Conservation (phyloP, 2,888 invertebrate species). For the Ichneumoninae sp. region DNA sequence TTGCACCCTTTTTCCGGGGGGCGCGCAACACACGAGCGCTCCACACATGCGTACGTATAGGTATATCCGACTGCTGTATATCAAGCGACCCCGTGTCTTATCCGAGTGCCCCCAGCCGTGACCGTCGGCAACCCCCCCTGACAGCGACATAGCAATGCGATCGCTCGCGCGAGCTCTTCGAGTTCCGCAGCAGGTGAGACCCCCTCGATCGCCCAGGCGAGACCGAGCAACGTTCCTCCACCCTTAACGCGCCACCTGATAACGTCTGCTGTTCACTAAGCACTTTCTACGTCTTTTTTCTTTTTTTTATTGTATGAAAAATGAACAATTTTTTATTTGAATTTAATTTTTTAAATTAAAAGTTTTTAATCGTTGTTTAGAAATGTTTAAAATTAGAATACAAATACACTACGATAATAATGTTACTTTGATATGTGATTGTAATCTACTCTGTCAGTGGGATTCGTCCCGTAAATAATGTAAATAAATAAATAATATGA, state of each 20-base stretch:
- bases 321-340: not conserved
- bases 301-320: not conserved
- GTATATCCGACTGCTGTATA: slow-evolving; percentile 38
- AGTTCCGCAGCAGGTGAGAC: slow-evolving; percentile 68
- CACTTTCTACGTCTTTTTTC: slow-evolving; percentile 6
- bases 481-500: no score
- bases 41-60: not conserved
- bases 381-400: not conserved
- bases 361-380: not conserved
- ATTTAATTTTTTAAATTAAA: no score
- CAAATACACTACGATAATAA: no score
- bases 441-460: no score
- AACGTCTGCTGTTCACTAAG: slow-evolving; percentile 8
- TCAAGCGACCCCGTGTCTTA: slow-evolving; percentile 69
- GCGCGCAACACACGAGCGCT: slow-evolving; percentile 19
- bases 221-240: slow-evolving; percentile 44
- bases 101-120: slow-evolving; percentile 69
- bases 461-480: no score
- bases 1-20: slow-evolving; percentile 73
- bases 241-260: slow-evolving; percentile 31
- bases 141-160: slow-evolving; percentile 28
- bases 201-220: slow-evolving; percentile 60
- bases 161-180: slow-evolving; percentile 50
- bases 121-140: slow-evolving; percentile 49
- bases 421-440: no score